These are phyloP conservation scores for Cactoblastis cactorum DNA, from an alignment of 2,888 invertebrate species.

Conservation along the genomic window DNA sequence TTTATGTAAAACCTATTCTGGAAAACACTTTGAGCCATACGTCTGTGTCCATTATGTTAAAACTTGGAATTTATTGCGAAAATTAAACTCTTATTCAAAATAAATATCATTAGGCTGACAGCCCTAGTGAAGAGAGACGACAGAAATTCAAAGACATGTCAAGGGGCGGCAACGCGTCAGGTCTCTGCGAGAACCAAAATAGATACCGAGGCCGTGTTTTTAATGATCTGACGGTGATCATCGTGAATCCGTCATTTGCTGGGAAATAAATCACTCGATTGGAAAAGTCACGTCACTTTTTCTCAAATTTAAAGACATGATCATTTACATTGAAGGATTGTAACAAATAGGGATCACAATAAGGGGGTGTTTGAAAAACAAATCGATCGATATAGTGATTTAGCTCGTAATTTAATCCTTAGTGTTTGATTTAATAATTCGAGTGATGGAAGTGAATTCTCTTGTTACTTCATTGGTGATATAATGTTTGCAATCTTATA, in stretches of 20 bases:
- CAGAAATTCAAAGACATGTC: conserved; percentile 64
- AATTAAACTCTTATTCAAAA: background rate
- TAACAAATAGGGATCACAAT: background rate
- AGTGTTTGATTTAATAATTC: no score
- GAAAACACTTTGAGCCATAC: no score
- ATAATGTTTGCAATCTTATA: no score
- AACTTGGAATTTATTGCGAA: no score
- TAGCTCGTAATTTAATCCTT: no score
- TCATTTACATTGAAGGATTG: background rate
- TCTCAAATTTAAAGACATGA: background rate
- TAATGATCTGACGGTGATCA: conserved; percentile 36
- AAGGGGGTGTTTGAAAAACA: no score
- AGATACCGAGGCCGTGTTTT: conserved; percentile 58
- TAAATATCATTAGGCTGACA: background rate
- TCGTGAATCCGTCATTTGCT: background rate
- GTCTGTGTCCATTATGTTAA: no score
- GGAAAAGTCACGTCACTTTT: background rate
- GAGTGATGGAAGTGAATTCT: no score
- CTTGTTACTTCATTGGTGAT: no score
- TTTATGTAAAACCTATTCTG: no score
- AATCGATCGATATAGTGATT: no score
- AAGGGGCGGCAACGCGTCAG: conserved; percentile 65
- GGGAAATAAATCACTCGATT: background rate
- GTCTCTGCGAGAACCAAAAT: conserved; percentile 54
- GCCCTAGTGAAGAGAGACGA: conserved; percentile 22